Percentiles rank a stretch among this genome's conserved stretches.
Conservation (phyloP, 1,140 invertebrate genomes). For the Cotesia typhae region DNA sequence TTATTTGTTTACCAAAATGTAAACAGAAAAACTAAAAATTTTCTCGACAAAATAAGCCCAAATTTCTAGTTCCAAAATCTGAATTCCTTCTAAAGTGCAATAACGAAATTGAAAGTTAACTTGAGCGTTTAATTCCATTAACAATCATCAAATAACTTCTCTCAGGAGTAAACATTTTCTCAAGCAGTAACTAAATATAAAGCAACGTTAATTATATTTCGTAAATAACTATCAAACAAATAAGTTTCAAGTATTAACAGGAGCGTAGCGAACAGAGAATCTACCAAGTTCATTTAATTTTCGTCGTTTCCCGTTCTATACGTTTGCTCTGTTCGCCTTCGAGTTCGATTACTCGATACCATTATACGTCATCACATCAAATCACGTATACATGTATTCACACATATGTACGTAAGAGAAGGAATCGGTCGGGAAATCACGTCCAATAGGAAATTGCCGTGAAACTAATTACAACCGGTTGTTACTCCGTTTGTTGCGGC, state of each 20-base stretch:
- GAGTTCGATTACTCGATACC: slow-evolving; percentile 36
- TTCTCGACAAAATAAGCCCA: no score
- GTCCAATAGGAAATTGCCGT: slow-evolving; percentile 36
- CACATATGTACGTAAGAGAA: neutral
- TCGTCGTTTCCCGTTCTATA: slow-evolving; percentile 20
- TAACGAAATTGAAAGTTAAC: no score
- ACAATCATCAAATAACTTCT: no score
- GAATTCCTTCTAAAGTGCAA: no score
- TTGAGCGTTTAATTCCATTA: no score
- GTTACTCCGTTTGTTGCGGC: slow-evolving; percentile 37
- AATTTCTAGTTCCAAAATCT: no score
- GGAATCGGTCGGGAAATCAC: slow-evolving; percentile 25
- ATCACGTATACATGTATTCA: neutral
- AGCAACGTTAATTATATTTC: neutral
- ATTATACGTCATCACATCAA: neutral
- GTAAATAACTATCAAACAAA: neutral
- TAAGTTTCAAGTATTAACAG: slow-evolving; percentile 10
- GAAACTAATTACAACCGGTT: slow-evolving; percentile 40
- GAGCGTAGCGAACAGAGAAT: neutral
- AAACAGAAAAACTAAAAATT: no score
- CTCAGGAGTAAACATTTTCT: no score
- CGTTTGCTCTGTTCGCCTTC: slow-evolving; percentile 10
- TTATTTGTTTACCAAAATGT: no score
- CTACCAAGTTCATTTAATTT: slow-evolving; percentile 28
- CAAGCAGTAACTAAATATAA: neutral